Evolutionary conservation across 2,888 invertebrate genomes (phyloP), one percentile per base, ranked within the genome.

Genomic region (Hyposoter didymator): DNA sequence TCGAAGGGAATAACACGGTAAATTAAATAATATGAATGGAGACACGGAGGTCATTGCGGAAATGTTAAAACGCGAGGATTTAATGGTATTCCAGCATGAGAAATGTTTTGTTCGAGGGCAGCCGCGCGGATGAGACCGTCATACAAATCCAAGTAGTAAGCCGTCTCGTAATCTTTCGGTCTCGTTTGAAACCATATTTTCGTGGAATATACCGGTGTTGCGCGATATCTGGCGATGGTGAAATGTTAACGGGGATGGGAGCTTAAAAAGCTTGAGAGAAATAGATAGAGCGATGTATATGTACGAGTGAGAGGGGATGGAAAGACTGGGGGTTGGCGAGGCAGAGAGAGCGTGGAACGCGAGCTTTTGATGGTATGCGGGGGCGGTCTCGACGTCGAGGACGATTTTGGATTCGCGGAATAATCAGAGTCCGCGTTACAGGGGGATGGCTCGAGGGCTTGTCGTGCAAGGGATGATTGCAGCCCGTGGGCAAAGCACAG

Each of bases 111-210:
- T 22, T 35, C 47, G 32, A 82, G 45, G 45, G 55, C 32, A 32
- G 32, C 79, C 75, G 72, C 75, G 72, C 49, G 52, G 66, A 70
- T 84, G 84, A 69, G 67, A 67, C 84, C 84, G 64, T 81, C 49
- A 87, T 87, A 86, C 87, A 91, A 90, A 91, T 91, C 90, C 90
- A 84, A 84, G 78, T 88, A 86, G 88, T 91, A 91, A 91, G 89
- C 90, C 88, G 89, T 89, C 89, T 89, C 87, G 90, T 91, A 91
- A 91, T 91, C 91, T 91, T 91, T 86, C 88, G 87, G 86, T 90
- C 88, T 90, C 90, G 87, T 90, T 91, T 91, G 88, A 91, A 91
- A 92, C 86, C 91, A 91, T 92, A 91, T 92, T 92, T 81, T 91
- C 89, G 87, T 86, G 84, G 88, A 89, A 90, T 87, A 84, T 78